Evolutionary conservation across 1,140 invertebrate genomes (phyloP), one percentile per base, ranked within the genome.

Genomic region (Lineus longissimus): DNA sequence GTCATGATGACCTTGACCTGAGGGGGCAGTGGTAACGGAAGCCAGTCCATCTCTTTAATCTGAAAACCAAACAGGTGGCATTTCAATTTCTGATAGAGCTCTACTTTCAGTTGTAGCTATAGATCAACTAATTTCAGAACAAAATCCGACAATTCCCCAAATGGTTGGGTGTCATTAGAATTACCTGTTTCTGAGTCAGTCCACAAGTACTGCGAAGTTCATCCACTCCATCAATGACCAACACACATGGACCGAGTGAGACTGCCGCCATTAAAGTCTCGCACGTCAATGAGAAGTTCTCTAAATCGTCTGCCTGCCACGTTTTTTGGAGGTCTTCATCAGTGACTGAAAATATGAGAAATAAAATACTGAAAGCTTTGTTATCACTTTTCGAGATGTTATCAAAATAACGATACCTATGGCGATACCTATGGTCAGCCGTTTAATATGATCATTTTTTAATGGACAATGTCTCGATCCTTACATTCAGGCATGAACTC

Each of bases 221-320:
- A 70, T 80, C 75, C 0, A 78, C 43, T 6, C 77, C 78, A 68
- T 80, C 78, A 19, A 80, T 25, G 0, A 80, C 58, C 31, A 80
- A 59, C 7, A 80, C 70, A 70, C 71, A 77, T 7, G 77, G 78
- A n/a, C 74, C 73, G 2, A 76, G 67, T 4, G 66, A 63, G 0
- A 75, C 30, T 13, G 75, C 66, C 0, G 78, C 74, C 23, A 70
- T 56, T 60, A 80, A 80, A 33, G 76, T 68, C 41, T 78, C 70
- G 65, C 69, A 73, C 15, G 76, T 57, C 9, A 47, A 31, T 6
- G 25, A 17, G 56, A 68, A 69, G 23, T 67, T 36, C n/a, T 40
- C 19, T 15, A 56, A 22, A 2, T 64, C 64, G 22, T 29, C 58
- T 25, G 22, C 22, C 2, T 17, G 33, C 33, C 33, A 36, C 6